Evolutionary conservation across 2,888 invertebrate genomes (phyloP), one percentile per base, ranked within the genome.

Genomic region (Hirtodrosophila confusa): DNA sequence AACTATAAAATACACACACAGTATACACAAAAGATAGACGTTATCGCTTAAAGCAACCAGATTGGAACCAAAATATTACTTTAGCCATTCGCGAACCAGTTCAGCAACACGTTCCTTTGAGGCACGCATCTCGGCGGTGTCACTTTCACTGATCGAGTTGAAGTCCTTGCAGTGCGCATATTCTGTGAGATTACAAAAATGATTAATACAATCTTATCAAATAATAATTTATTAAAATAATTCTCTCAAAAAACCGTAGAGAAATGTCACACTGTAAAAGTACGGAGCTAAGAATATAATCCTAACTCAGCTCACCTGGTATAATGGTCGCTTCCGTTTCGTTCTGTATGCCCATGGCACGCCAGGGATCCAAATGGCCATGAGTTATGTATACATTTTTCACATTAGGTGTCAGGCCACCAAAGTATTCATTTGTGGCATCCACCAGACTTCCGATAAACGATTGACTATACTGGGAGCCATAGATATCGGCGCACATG

Each of bases 331-430:
- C 85, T 39, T 88, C 69, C 0, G 73, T 54, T 4, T 90, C 89
- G 29, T 91, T 76, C 4, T 91, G 84, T 40, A 89, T 88, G 24
- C 93, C 93, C 75, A 93, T 91, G 0, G 91, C 87, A 67, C 92
- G 92, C 93, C 93, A 94, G 6, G 93, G 94, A 90, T 94, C 93
- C 50, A 93, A 70, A 39, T 92, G 90, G 0, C 94, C 94, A 71
- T 94, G 93, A 1, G 92, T 92, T 54, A 93, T 92, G 27, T 93
- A 92, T 0, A 93, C 93, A 77, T 93, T 92, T 29, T 89, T 90
- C 0, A 93, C 91, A 17, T 91, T 90, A 0, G 93, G 93, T 31
- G 85, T 63, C 8, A 89, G 72, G 2, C 92, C 93, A 6, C 93
- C 93, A 74, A 92, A 93, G 48, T 90, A 75, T 1, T 82, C 72